Conservation (phyloP, 2,888 invertebrate genomes). For the Salticus scenicus region DNA sequence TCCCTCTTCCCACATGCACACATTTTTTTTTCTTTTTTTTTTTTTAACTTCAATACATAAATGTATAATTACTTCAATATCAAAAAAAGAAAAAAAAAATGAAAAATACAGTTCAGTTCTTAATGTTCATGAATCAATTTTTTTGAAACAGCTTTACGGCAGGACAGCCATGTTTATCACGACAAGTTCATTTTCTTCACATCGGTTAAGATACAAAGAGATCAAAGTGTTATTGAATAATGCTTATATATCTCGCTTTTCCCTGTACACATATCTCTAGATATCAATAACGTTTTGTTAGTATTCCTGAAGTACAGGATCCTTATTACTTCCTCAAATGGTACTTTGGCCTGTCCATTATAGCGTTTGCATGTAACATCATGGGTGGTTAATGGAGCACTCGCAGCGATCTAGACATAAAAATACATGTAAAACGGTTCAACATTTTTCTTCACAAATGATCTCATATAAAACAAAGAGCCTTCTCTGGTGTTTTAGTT, state of each 20-base stretch:
- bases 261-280: neutral
- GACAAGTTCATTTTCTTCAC: neutral
- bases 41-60: neutral
- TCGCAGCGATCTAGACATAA: neutral
- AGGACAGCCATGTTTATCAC: constrained; percentile 4
- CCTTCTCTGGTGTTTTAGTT: too few relatives aligned
- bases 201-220: neutral
- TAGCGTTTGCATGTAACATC: neutral
- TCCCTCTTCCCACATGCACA: neutral
- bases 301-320: neutral
- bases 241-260: neutral
- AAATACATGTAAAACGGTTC: too few relatives aligned
- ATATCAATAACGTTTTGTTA: constrained; percentile 15
- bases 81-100: neutral
- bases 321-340: constrained; percentile 13
- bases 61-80: neutral
- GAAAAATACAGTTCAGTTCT: neutral
- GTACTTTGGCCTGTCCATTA: neutral
- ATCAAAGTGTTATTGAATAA: neutral
- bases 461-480: too few relatives aligned
- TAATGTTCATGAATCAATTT: neutral
- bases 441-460: too few relatives aligned
- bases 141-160: neutral
- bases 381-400: constrained; percentile 17
- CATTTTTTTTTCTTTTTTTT: neutral